Evolutionary conservation across 92 coral and sea anemone species (phyloP).

Genomic region (Epizoanthus illoricatus): DNA sequence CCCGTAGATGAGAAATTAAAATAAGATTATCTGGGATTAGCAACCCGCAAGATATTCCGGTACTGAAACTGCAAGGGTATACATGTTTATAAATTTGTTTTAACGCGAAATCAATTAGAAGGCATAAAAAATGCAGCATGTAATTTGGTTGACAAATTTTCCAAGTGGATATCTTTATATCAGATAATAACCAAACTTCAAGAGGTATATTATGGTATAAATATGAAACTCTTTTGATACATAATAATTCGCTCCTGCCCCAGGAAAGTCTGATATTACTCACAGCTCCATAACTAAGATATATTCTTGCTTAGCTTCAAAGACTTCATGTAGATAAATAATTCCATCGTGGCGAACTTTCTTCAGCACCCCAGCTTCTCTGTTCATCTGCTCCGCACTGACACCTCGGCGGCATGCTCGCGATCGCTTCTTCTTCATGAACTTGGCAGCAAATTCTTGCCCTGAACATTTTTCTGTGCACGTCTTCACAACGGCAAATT

Average conservation of each 20-base stretch:
- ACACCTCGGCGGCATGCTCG: slow-evolving; percentile 73
- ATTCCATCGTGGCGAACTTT: slow-evolving; percentile 78
- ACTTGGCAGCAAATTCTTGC: slow-evolving; percentile 84
- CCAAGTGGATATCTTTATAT: too few relatives aligned
- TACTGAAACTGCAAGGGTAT: background rate
- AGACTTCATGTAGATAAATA: slow-evolving; percentile 91
- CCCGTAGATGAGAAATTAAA: background rate
- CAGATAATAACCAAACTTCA: background rate
- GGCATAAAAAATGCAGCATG: background rate
- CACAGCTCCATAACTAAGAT: slow-evolving; percentile 88
- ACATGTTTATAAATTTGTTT: background rate
- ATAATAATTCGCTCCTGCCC: background rate
- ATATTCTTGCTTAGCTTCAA: slow-evolving; percentile 74
- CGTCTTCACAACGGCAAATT: slow-evolving; percentile 92
- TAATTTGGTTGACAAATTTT: too few relatives aligned
- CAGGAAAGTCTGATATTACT: slow-evolving; percentile 43
- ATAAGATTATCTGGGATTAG: background rate
- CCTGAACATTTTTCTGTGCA: slow-evolving; percentile 76
- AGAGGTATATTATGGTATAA: slow-evolving; percentile 1
- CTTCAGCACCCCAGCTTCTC: slow-evolving; percentile 80
- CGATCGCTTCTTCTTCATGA: slow-evolving; percentile 82
- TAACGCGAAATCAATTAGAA: background rate
- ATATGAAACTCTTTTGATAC: background rate
- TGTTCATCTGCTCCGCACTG: slow-evolving; percentile 69
- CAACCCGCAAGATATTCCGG: background rate